Conservation (phyloP, 2,888 invertebrate species). For the Odontocolon sp. region DNA sequence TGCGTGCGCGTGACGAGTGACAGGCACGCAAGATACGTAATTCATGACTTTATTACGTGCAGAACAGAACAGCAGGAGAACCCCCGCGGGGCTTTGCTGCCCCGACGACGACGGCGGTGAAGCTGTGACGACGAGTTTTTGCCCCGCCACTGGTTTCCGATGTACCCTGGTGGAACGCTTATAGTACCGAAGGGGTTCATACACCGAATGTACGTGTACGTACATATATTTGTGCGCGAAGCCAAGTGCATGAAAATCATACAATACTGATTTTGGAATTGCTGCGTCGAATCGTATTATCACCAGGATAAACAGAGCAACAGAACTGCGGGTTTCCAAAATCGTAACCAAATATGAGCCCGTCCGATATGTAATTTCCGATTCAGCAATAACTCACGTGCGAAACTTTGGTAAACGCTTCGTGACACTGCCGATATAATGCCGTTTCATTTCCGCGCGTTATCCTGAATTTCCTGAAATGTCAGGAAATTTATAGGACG, state of each 20-base stretch:
- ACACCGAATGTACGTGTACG: too few species aligned
- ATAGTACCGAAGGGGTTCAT: constrained; percentile 12
- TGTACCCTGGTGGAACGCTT: constrained; percentile 1
- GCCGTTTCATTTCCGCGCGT: constrained; percentile 52
- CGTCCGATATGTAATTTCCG: constrained; percentile 55
- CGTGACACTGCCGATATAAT: constrained; percentile 45
- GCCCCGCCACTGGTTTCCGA: constrained; percentile 18
- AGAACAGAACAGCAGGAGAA: constrained; percentile 35
- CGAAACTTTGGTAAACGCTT: constrained; percentile 45
- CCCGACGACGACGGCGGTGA: constrained; percentile 28
- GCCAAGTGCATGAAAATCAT: too few species aligned
- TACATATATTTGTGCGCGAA: too few species aligned
- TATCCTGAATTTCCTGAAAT: constrained; percentile 50
- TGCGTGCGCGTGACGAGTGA: constrained; percentile 60
- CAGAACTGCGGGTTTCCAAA: not conserved
- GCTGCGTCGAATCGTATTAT: not conserved
- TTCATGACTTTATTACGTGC: constrained; percentile 67
- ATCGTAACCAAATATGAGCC: not conserved
- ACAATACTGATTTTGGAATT: not conserved
- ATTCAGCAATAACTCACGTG: constrained; percentile 53
- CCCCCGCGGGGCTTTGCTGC: constrained; percentile 26
- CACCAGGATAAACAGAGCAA: not conserved
- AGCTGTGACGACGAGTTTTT: constrained; percentile 58
- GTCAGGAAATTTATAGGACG: constrained; percentile 52
- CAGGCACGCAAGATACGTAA: constrained; percentile 65